Evolutionary conservation across 2,797 vertebrate genomes (phyloP).

Genomic region (Delichon dasypus): DNA sequence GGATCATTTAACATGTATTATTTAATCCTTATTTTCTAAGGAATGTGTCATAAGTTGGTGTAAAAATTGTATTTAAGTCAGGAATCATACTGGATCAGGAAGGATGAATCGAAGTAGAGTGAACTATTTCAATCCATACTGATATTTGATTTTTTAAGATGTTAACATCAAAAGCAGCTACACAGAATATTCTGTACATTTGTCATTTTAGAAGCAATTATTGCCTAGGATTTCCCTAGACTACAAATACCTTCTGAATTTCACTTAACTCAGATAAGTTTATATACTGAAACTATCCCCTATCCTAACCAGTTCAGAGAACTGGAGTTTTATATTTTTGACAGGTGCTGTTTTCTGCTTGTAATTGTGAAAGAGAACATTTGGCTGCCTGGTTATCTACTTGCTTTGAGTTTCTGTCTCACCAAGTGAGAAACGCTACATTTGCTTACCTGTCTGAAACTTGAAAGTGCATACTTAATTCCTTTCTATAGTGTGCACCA

Average conservation of each 20-base stretch:
- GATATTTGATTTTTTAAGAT: neutral
- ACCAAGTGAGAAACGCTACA: slow-evolving; percentile 20
- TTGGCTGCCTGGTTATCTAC: slow-evolving; percentile 15
- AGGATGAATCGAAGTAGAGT: neutral
- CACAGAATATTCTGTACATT: neutral
- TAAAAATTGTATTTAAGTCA: neutral
- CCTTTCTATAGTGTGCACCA: neutral
- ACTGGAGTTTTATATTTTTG: neutral
- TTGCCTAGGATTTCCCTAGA: neutral
- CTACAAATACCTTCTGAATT: slow-evolving; percentile 6
- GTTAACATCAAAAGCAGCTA: neutral
- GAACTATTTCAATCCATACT: neutral
- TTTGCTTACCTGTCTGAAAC: slow-evolving; percentile 40
- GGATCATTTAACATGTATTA: neutral
- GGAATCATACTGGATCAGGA: neutral
- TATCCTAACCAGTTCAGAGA: slow-evolving; percentile 47
- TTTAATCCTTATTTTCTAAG: neutral
- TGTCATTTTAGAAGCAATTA: neutral
- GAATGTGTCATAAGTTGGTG: neutral
- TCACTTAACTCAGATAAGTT: neutral
- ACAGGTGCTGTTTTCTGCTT: slow-evolving; percentile 31
- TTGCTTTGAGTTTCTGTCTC: slow-evolving; percentile 36
- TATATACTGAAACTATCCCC: neutral
- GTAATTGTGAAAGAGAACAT: slow-evolving; percentile 11
- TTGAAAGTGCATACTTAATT: slow-evolving; percentile 7